Evolutionary conservation across 2,797 vertebrate genomes (phyloP), one percentile per base, ranked within the genome.

Genomic region (Acanthurus lineatus): DNA sequence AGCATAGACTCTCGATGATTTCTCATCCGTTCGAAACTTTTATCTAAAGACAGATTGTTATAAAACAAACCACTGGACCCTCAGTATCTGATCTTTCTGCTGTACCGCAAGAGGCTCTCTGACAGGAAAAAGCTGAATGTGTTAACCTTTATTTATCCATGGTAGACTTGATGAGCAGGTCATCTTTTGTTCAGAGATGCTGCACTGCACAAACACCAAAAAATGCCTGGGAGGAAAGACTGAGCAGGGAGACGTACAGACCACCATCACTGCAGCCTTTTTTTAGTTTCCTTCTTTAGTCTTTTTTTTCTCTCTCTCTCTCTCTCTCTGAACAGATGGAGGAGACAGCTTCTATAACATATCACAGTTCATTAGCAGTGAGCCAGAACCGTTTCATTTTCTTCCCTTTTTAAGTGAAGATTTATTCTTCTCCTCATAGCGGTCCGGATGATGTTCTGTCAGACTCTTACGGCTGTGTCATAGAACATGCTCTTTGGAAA

Each of bases 361-460:
- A 83, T 88, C 86, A 72, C 82, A 79, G 83, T 83, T 92, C 87
- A 92, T 93, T 88, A 92, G 87, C 85, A 77, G 80, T 56, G 77
- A 90, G 83, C 74, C 83, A 79, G 73, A 86, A 85, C 73, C 8
- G 7, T 79, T 90, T 83, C 63, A 74, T 90, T 88, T 79, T 65
- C 71, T 66, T 71, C 49, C 40, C 73, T 61, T 91, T 85, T 81
- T 80, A 35, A 67, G 48, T 9, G 65, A 53, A 73, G 57, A 86
- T 87, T 78, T 89, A 87, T 90, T 84, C 88, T 81, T 76, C 79
- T 86, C 84, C 71, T 91, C 69, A 57, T 76, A 64, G 81, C 49
- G 25, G 86, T 83, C 68, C 62, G 72, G 82, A 79, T 63, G 79
- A 91, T 60, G 69, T 53, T 56, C 85, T 85, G 87, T 91, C 90